phyloP scores from a whole-genome alignment of 1,140 invertebrate species.

The Choristoneura fumiferana region DNA sequence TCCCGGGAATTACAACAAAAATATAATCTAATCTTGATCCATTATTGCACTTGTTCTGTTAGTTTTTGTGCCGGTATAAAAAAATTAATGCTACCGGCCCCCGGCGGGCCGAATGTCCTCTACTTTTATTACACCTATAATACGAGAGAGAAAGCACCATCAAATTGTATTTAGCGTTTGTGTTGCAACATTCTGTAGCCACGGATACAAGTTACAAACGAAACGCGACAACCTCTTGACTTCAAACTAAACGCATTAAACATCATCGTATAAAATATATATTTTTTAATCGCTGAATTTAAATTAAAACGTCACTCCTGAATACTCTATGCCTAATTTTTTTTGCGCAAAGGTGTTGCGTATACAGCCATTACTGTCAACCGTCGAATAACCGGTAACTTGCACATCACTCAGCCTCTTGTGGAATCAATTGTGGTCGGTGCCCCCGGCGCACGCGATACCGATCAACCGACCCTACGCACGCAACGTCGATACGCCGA shows the following conservation, averaged over 20 bases:
- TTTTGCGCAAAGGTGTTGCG: not conserved
- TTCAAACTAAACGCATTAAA: not conserved
- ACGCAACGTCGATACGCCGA: conserved; percentile 41
- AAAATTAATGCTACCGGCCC: conserved; percentile 11
- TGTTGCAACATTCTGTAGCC: conserved; percentile 12
- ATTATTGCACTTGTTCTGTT: conserved; percentile 13
- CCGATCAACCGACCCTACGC: conserved; percentile 57
- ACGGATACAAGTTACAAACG: conserved; percentile 4
- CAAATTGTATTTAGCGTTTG: conserved; percentile 21
- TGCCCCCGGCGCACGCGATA: conserved; percentile 62
- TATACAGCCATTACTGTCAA: conserved; percentile 4
- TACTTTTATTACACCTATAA: conserved; percentile 15
- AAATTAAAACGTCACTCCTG: not conserved
- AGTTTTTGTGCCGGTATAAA: conserved; percentile 9
- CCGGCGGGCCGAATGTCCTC: conserved; percentile 6
- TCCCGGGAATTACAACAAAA: not conserved
- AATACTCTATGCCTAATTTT: not conserved
- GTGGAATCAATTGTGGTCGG: conserved; percentile 69
- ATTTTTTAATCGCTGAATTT: not conserved
- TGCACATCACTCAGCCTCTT: conserved; percentile 31
- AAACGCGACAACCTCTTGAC: not conserved
- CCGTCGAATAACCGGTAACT: conserved; percentile 10
- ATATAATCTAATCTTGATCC: conserved; percentile 5
- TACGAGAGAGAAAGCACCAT: conserved; percentile 18
- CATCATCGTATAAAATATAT: not conserved